phyloP scores from a whole-genome alignment of 2,113 vertebrate species.

The Actenoides lindsayi region DNA sequence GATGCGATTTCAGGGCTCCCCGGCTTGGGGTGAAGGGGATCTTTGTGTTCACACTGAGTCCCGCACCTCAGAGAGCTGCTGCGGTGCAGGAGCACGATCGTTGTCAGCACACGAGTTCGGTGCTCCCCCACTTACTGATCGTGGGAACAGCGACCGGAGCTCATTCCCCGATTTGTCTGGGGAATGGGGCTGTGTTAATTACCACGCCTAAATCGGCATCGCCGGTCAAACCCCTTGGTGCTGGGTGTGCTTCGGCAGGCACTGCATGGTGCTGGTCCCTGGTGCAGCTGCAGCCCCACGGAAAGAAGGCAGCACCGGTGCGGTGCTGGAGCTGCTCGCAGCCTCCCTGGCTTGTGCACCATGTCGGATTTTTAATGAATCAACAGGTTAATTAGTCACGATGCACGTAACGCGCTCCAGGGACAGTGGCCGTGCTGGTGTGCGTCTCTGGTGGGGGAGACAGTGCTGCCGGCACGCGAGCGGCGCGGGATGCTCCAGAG shows the following conservation, averaged over 20 bases:
- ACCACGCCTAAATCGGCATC: accelerated
- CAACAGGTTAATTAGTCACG: slow-evolving; percentile 54
- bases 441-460: not conserved
- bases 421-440: not conserved
- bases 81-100: not conserved
- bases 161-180: not conserved
- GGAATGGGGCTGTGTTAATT: not conserved
- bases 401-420: not conserved
- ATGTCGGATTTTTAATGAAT: slow-evolving; percentile 17
- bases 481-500: not conserved
- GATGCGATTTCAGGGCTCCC: not conserved
- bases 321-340: not conserved
- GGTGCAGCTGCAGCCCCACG: not conserved
- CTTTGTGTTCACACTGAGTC: not conserved
- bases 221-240: not conserved
- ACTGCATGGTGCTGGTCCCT: not conserved
- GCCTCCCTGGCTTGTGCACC: not conserved
- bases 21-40: not conserved
- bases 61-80: not conserved
- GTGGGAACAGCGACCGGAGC: not conserved
- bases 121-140: accelerated
- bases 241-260: not conserved
- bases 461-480: accelerated
- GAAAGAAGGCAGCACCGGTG: not conserved
- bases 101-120: not conserved